Evolutionary conservation across 2,888 invertebrate genomes (phyloP).

Genomic region (Tachina grossa): DNA sequence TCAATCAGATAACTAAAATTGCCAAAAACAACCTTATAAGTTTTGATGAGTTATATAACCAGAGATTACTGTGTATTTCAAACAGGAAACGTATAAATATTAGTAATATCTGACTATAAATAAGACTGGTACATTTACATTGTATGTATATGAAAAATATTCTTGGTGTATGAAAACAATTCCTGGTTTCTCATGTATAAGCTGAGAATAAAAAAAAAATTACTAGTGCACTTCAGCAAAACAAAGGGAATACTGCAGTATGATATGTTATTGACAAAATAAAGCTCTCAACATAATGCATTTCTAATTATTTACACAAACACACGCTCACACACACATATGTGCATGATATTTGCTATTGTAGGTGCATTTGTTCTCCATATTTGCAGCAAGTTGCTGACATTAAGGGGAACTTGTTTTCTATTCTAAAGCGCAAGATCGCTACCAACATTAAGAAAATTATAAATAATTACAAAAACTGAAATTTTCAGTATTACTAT

Average conservation of each 20-base stretch:
- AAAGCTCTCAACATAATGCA: conserved; percentile 52
- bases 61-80: not conserved
- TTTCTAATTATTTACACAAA: conserved; percentile 10
- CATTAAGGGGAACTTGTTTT: too few species aligned
- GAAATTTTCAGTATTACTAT: too few species aligned
- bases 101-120: not conserved
- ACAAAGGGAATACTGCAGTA: conserved; percentile 1
- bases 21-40: too few species aligned
- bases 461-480: too few species aligned
- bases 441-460: too few species aligned
- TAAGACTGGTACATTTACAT: not conserved
- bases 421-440: too few species aligned
- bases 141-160: not conserved
- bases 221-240: not conserved
- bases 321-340: too few species aligned
- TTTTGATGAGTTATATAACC: too few species aligned
- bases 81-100: not conserved
- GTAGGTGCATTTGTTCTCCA: too few species aligned
- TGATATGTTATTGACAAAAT: conserved; percentile 38
- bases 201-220: not conserved
- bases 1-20: too few species aligned
- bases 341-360: too few species aligned
- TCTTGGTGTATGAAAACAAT: not conserved
- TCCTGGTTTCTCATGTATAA: conserved; percentile 8
- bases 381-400: too few species aligned